Conservation (phyloP, 1,140 invertebrate genomes). For the Acyrthosiphon pisum region DNA sequence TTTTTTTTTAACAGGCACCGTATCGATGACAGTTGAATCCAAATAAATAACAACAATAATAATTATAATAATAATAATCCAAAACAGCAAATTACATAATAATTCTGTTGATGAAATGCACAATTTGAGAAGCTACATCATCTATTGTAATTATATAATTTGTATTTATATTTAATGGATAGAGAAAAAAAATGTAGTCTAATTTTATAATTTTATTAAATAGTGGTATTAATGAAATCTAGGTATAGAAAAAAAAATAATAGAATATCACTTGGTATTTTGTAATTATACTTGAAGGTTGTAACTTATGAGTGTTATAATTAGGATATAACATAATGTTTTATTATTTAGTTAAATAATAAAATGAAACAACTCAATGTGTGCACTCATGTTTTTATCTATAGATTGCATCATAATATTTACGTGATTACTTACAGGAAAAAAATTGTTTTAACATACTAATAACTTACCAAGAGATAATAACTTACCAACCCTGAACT, state of each 20-base stretch:
- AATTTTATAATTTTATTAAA: slow-evolving; percentile 25
- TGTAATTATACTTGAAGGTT: background rate
- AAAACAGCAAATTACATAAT: slow-evolving; percentile 46
- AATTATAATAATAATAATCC: slow-evolving; percentile 32
- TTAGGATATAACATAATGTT: background rate
- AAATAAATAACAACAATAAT: slow-evolving; percentile 48
- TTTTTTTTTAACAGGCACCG: slow-evolving; percentile 56
- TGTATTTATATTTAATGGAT: slow-evolving; percentile 4
- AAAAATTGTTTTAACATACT: slow-evolving; percentile 33
- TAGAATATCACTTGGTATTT: background rate
- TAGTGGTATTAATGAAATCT: background rate
- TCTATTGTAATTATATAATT: background rate
- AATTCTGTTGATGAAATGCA: slow-evolving; percentile 33
- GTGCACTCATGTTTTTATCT: slow-evolving; percentile 22
- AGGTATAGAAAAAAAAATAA: background rate
- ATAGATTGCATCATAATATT: slow-evolving; percentile 13
- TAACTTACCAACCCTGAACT: slow-evolving; percentile 57
- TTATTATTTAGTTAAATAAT: slow-evolving; percentile 25
- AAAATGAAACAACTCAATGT: slow-evolving; percentile 26
- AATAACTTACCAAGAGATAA: slow-evolving; percentile 55
- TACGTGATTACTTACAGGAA: slow-evolving; percentile 36
- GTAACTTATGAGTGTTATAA: background rate
- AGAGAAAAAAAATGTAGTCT: background rate
- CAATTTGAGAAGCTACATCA: slow-evolving; percentile 26
- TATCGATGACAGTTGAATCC: slow-evolving; percentile 53